These are phyloP conservation scores for Imbricaverruca yamaguchii DNA, from an alignment of 2,888 invertebrate species.

Conservation along the genomic window DNA sequence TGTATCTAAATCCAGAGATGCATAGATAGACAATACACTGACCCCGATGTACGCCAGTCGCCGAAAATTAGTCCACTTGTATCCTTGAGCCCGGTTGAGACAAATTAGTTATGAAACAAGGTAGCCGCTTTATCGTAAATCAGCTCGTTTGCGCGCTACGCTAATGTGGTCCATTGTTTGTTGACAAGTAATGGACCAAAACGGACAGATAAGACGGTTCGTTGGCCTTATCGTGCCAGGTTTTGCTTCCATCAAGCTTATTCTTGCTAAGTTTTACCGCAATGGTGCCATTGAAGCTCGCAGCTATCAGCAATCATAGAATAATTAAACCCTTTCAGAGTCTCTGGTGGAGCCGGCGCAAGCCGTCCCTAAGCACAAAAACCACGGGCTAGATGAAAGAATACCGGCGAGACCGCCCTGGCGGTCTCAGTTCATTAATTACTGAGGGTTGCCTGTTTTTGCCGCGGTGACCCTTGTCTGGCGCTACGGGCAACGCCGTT, in stretches of 20 bases:
- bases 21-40: too few relatives aligned
- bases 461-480: not conserved
- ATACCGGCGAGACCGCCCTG: not conserved
- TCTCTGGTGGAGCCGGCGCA: too few relatives aligned
- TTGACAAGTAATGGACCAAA: not conserved
- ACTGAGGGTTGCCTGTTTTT: not conserved
- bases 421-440: constrained; percentile 12
- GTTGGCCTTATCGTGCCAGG: not conserved
- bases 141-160: not conserved
- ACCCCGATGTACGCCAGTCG: too few relatives aligned
- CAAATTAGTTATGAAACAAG: not conserved
- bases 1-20: too few relatives aligned
- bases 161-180: constrained; percentile 7
- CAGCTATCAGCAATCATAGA: not conserved
- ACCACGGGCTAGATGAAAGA: not conserved
- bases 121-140: not conserved
- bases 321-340: not conserved
- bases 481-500: not conserved
- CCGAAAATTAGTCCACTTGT: too few relatives aligned
- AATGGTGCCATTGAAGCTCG: not conserved
- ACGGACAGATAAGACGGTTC: not conserved
- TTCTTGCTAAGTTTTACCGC: not conserved
- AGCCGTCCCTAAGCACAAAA: not conserved
- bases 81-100: not conserved
- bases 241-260: not conserved